Evolutionary conservation across 2,888 invertebrate species (phyloP), one percentile per base, ranked within the genome.

Genomic region (Agriopis aurantiaria): DNA sequence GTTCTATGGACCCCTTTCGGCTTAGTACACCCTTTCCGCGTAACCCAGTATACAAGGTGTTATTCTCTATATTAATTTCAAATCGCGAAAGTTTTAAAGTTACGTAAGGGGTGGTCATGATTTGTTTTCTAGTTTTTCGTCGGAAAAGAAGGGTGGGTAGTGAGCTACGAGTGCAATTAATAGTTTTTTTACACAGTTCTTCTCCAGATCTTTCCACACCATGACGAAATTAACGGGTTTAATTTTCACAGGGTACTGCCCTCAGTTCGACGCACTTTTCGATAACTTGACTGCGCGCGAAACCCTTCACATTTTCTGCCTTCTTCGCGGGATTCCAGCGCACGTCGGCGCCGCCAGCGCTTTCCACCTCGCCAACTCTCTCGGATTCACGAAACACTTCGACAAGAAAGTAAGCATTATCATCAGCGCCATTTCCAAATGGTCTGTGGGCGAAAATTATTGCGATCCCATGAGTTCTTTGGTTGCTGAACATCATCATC

Each of bases 181-280:
- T 33, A 33, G 33, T 33, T 33, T 33, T 33, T 33, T 33, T 33
- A 33, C 33, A 33, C 33, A 33, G 4, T 33, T 5, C 3, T 33
- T 5, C 33, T 33, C 1, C 33, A 33, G 33, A 33, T 3, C 33
- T 33, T 33, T 33, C 33, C 33, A 33, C 33, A 43, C 43, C 9
- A 43, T 6, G 11, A 2, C 8, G 40, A 1, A 40, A 40, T 53
- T 9, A 55, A n/a, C 0, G 12, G 8, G 12, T 55, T n/a, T 8
- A 3, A 12, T 60, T 11, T 55, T 56, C 48, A 17, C 87, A 87
- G 96, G 96, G 8, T 97, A 97, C 83, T 97, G 97, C 82, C 97
- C 97, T 3, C 97, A 97, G 84, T 97, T 97, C 82, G 97, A 97
- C 86, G 97, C 96, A 0, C 81, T 97, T 3, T 91, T 97, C 40